These are phyloP conservation scores for Dynastes hyllus DNA, from an alignment of 2,888 invertebrate species.

Conservation along the genomic window DNA sequence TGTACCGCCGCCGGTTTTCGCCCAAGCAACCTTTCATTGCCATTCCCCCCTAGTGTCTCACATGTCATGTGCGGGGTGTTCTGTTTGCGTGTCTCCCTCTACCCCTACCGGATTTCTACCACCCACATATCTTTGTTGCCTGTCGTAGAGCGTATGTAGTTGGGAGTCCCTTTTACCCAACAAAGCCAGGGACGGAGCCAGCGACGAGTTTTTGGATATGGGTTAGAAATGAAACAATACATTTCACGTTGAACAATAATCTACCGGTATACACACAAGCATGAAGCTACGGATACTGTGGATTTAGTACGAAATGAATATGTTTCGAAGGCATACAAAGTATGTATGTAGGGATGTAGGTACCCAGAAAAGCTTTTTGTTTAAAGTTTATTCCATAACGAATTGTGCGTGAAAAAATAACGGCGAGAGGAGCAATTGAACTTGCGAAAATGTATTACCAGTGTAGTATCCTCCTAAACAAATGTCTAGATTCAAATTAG, in stretches of 20 bases:
- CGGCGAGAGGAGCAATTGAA: slow-evolving; percentile 8
- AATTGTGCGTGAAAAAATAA: slow-evolving; percentile 10
- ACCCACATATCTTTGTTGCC: slow-evolving; percentile 58
- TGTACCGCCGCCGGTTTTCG: slow-evolving; percentile 55
- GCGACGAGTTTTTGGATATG: slow-evolving; percentile 35
- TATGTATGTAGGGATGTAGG: background rate
- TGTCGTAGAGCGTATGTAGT: slow-evolving; percentile 52
- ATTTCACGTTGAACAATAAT: slow-evolving; percentile 28
- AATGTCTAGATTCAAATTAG: too few species aligned
- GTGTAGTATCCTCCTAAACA: background rate
- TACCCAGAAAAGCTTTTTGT: slow-evolving; percentile 17
- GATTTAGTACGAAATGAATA: slow-evolving; percentile 30
- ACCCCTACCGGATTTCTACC: slow-evolving; percentile 52
- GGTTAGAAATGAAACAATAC: slow-evolving; percentile 40
- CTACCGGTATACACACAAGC: slow-evolving; percentile 2
- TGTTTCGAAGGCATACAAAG: slow-evolving; percentile 33
- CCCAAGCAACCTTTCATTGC: slow-evolving; percentile 59
- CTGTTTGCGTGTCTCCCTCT: slow-evolving; percentile 59
- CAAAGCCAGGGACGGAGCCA: slow-evolving; percentile 40
- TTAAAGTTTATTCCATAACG: background rate
- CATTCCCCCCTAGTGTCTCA: slow-evolving; percentile 58
- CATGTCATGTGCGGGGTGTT: slow-evolving; percentile 61
- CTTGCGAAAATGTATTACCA: background rate
- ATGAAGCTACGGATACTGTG: background rate
- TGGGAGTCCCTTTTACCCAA: slow-evolving; percentile 42